Conservation (phyloP, 2,113 vertebrate genomes). For the Spheniscus mendiculus region DNA sequence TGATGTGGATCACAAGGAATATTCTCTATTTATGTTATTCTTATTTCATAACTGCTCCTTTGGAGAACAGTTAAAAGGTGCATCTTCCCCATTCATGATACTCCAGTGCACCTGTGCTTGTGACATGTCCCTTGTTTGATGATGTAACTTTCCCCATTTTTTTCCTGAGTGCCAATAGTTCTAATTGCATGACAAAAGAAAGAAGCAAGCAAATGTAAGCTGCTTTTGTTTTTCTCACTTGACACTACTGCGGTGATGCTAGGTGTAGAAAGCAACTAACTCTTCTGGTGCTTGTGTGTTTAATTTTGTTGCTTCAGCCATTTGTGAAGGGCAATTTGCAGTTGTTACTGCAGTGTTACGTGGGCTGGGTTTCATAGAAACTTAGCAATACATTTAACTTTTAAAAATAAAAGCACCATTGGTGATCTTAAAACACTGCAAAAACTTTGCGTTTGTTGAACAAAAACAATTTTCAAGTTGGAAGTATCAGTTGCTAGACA, state of each 20-base stretch:
- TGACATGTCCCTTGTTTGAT: not conserved
- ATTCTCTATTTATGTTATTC: not conserved
- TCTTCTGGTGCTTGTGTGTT: not conserved
- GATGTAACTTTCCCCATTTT: not conserved
- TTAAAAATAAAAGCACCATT: not conserved
- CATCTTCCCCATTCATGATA: not conserved
- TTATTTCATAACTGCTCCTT: not conserved
- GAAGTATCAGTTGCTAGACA: not conserved
- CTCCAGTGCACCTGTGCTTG: not conserved
- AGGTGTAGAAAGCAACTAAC: not conserved
- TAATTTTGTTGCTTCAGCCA: not conserved
- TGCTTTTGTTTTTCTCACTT: not conserved
- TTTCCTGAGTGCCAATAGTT: not conserved
- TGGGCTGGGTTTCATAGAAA: too few species aligned
- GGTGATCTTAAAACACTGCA: not conserved
- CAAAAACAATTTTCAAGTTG: not conserved
- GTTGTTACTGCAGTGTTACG: not conserved
- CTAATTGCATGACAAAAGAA: not conserved
- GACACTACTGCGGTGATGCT: accelerated
- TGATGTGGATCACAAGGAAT: not conserved
- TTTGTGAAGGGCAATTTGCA: not conserved
- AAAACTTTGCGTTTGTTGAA: not conserved
- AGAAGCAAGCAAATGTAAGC: not conserved
- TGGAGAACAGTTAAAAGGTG: not conserved
- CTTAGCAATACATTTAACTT: not conserved